Evolutionary conservation across 2,797 vertebrate species (phyloP).

Genomic region (Hybognathus amarus): DNA sequence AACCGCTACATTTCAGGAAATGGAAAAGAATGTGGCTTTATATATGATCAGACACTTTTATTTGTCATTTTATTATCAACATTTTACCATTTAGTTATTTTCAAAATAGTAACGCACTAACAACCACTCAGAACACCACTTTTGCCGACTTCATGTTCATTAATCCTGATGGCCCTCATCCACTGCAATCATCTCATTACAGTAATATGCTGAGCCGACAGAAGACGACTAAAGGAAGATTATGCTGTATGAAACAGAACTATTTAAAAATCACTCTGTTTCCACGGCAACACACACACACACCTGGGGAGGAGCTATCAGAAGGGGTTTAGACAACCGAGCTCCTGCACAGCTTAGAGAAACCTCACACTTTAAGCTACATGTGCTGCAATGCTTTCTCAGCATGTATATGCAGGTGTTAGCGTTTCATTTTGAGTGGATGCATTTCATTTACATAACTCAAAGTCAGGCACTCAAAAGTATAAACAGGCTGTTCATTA

Average conservation of each 20-base stretch:
- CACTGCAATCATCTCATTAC: constrained; percentile 1
- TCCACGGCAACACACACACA: constrained; percentile 23
- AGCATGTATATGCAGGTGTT: not conserved
- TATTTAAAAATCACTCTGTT: constrained; percentile 1
- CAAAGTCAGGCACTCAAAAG: not conserved
- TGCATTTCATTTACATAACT: not conserved
- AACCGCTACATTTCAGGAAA: not conserved
- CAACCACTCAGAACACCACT: not conserved
- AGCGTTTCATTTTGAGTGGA: not conserved
- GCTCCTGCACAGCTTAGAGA: constrained; percentile 18
- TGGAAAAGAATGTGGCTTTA: not conserved
- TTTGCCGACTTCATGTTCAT: constrained; percentile 2
- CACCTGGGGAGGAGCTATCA: constrained; percentile 28
- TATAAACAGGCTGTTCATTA: not conserved
- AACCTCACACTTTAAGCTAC: constrained; percentile 3
- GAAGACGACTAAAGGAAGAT: constrained; percentile 25
- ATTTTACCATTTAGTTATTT: not conserved
- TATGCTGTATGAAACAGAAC: constrained; percentile 17
- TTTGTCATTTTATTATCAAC: not conserved
- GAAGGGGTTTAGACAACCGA: constrained; percentile 3
- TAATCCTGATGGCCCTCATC: constrained; percentile 19
- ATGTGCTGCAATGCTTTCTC: not conserved
- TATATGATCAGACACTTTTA: not conserved
- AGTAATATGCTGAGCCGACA: constrained; percentile 25
- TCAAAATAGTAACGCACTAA: not conserved